Conservation (phyloP, 64 coral and sea anemone species). For the Acropora tenuis region DNA sequence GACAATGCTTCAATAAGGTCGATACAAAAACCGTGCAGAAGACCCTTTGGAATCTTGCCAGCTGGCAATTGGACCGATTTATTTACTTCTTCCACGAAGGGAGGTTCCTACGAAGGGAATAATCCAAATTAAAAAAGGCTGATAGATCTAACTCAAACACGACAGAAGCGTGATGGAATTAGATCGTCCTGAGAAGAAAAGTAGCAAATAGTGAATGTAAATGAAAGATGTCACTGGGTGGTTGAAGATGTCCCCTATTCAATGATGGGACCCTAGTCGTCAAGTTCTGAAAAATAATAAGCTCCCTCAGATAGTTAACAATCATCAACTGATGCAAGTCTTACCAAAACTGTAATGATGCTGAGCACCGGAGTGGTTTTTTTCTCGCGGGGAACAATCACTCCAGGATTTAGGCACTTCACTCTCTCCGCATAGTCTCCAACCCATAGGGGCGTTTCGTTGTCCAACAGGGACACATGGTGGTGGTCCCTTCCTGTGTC, state of each 20-base stretch:
- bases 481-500: conserved; percentile 12
- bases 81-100: conserved; percentile 37
- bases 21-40: conserved; percentile 36
- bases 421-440: conserved; percentile 55
- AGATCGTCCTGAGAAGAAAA: too few relatives aligned
- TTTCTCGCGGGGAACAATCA: neutral
- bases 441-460: conserved; percentile 36
- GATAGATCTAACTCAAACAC: too few relatives aligned
- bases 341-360: conserved; percentile 60
- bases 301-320: neutral
- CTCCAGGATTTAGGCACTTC: conserved; percentile 64
- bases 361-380: neutral
- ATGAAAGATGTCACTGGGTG: too few relatives aligned
- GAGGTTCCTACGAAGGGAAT: neutral
- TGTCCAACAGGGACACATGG: conserved; percentile 15
- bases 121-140: neutral
- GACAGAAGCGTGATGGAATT: too few relatives aligned
- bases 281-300: too few relatives aligned
- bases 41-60: conserved; percentile 20
- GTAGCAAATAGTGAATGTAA: too few relatives aligned
- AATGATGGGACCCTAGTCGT: too few relatives aligned
- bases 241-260: too few relatives aligned
- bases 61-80: neutral
- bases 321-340: neutral
- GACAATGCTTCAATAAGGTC: conserved; percentile 36